These are phyloP conservation scores for Automeris io DNA, from an alignment of 2,888 invertebrate genomes.

Conservation along the genomic window DNA sequence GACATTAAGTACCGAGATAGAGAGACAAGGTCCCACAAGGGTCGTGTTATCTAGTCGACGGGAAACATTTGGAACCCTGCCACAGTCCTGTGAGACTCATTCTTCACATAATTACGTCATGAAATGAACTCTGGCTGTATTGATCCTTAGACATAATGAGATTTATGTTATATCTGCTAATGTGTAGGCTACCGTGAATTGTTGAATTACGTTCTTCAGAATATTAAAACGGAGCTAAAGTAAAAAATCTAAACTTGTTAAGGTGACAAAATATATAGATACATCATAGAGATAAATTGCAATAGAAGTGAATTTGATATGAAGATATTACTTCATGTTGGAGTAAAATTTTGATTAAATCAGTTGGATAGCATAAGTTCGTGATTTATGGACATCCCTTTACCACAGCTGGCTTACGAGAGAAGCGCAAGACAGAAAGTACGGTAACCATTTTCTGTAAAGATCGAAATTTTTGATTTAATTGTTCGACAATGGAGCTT, in stretches of 20 bases:
- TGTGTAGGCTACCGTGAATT: no score
- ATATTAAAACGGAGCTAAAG: no score
- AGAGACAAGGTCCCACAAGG: conserved; percentile 17
- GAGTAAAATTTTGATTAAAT: no score
- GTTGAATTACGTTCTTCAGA: no score
- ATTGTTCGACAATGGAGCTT: conserved; percentile 21
- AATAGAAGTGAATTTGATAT: not conserved
- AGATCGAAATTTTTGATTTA: conserved; percentile 26
- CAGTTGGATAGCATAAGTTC: no score
- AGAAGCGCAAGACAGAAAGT: not conserved
- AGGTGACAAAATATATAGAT: no score
- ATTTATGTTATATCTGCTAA: no score
- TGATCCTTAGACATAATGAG: not conserved
- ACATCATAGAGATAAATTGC: not conserved
- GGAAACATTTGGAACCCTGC: conserved; percentile 37
- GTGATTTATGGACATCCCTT: no score
- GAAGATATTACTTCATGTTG: no score
- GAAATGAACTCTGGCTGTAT: conserved; percentile 6
- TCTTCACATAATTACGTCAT: conserved; percentile 18
- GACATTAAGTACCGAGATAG: conserved; percentile 7
- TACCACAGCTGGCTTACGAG: no score
- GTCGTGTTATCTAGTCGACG: conserved; percentile 19
- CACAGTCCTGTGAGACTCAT: conserved; percentile 22
- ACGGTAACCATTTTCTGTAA: not conserved
- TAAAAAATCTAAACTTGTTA: no score